These are phyloP conservation scores for Cryptus armator DNA, from an alignment of 2,888 invertebrate species.

Conservation along the genomic window DNA sequence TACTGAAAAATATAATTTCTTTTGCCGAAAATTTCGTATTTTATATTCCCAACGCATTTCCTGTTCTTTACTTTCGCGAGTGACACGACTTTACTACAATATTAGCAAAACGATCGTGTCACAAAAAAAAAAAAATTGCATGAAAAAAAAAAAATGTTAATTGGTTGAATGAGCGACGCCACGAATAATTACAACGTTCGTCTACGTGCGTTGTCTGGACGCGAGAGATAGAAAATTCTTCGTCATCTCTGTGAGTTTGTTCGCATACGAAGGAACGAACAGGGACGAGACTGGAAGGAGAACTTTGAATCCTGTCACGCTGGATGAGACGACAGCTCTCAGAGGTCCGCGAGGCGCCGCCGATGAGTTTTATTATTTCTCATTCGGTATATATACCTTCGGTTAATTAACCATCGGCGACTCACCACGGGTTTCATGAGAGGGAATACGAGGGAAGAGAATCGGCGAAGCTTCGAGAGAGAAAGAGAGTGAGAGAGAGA, in stretches of 20 bases:
- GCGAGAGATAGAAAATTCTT: constrained; percentile 35
- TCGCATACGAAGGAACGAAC: constrained; percentile 18
- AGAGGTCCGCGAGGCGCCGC: constrained; percentile 34
- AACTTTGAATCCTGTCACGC: constrained; percentile 57
- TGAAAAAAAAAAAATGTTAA: constrained; percentile 4
- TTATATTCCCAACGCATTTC: neutral
- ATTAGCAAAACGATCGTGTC: neutral
- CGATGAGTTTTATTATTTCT: constrained; percentile 54
- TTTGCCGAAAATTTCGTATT: neutral
- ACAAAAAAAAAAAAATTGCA: neutral
- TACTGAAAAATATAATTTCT: no score
- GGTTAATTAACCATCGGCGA: constrained; percentile 64
- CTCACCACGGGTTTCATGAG: constrained; percentile 28
- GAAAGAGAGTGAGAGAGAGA: constrained; percentile 2
- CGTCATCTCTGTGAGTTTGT: constrained; percentile 35
- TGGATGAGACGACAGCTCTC: constrained; percentile 60
- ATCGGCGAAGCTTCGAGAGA: constrained; percentile 30
- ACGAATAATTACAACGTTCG: constrained; percentile 43
- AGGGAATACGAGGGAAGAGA: constrained; percentile 23
- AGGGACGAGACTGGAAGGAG: constrained; percentile 18
- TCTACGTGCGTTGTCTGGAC: constrained; percentile 22
- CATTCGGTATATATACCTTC: constrained; percentile 41
- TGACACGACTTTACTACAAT: neutral
- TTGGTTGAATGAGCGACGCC: constrained; percentile 25
- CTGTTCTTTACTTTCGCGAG: neutral